These are phyloP conservation scores for Fukomys damarensis DNA, from an alignment of 2,113 vertebrate species.

Conservation along the genomic window DNA sequence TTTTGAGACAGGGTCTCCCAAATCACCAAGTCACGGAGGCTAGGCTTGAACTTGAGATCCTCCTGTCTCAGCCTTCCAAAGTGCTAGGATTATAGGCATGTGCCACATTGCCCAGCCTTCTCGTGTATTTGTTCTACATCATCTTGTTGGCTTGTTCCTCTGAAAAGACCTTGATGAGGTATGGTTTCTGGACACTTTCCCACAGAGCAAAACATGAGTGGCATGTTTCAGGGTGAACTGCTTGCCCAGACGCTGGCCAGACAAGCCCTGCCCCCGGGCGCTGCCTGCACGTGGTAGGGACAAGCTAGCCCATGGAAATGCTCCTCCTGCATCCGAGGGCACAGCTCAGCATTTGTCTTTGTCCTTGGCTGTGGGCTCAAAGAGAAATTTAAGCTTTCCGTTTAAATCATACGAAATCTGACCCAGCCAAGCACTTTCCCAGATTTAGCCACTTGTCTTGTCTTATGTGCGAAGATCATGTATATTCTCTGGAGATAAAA, in stretches of 20 bases:
- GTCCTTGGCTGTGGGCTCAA: conserved; percentile 31
- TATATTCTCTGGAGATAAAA: conserved; percentile 85
- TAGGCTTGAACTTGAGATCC: not conserved
- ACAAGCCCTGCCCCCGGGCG: not conserved
- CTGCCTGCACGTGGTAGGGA: not conserved
- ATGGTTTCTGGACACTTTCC: not conserved
- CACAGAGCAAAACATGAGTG: not conserved
- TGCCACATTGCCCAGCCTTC: not conserved
- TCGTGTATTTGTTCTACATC: not conserved
- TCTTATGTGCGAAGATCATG: conserved; percentile 83
- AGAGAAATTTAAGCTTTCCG: conserved; percentile 75
- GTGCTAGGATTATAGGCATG: not conserved
- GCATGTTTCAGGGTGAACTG: not conserved
- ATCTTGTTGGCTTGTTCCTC: not conserved
- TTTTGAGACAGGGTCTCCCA: not conserved
- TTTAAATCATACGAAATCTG: conserved; percentile 82
- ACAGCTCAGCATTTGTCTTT: not conserved
- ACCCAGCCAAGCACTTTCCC: conserved; percentile 67
- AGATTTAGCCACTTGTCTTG: conserved; percentile 79
- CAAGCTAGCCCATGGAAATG: conserved; percentile 38
- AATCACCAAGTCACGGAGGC: not conserved
- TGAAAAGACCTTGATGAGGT: not conserved
- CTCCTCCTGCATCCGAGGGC: conserved; percentile 48
- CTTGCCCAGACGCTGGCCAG: not conserved
- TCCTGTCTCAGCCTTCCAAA: not conserved